Evolutionary conservation across 2,888 invertebrate species (phyloP), one percentile per base, ranked within the genome.

Genomic region (Agrochola lychnidis): DNA sequence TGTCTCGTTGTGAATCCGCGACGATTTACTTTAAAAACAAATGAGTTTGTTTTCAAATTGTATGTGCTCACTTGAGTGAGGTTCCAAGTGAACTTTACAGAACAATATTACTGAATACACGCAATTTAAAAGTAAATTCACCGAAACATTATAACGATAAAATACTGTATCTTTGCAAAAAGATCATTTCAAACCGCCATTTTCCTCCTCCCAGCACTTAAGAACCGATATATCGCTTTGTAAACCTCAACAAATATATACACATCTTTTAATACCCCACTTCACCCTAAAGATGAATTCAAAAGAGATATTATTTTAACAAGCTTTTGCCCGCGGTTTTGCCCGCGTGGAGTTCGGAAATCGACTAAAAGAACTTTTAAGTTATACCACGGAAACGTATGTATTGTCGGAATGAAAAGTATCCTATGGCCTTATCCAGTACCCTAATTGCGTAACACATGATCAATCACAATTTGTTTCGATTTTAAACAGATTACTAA

Each of bases 201-300:
- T 62, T 61, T n/a, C 4, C 14, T 63, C 14, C 5, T 2, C 12
- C 1, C 7, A 19, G 30, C 22, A 62, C 72, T 64, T 59, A 42
- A 69, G 16, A 61, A 22, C 40, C 48, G 45, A 76, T 69, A 83
- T 61, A 57, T 56, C 7, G 42, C 48, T 64, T 72, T 79, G 36
- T 67, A 69, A 70, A 56, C 62, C 62, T 72, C 53, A 70, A 79
- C n/a, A 83, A 61, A 79, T 69, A 69, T 48, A 51, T 25, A 51
- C 22, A 51, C n/a, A 56, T 48, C 22, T 22, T 36, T 51, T 62
- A 48, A 70, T 45, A 62, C 59, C 1, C 51, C 63, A 42, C 48
- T 73, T 73, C 25, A 71, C 30, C 4, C 10, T 14, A n/a, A 30
- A 61, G 45, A 69, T 56, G 56, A 40, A 72, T 74, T 77, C 57